Evolutionary conservation across 2,888 invertebrate genomes (phyloP).

Genomic region (Heliconius charithonia): DNA sequence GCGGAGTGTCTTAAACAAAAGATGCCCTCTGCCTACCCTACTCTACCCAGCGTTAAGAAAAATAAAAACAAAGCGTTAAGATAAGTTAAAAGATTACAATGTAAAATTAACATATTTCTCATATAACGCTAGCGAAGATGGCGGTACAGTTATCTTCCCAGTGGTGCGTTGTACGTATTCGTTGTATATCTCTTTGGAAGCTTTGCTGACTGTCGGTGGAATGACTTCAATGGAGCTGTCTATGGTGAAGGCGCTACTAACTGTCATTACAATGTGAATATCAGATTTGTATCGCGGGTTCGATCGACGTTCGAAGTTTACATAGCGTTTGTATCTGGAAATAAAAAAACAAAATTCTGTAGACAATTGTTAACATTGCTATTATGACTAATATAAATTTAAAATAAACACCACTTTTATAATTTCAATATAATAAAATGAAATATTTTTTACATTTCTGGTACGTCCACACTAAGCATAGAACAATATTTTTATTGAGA

Average conservation of each 20-base stretch:
- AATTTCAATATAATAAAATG: no score
- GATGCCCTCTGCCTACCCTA: no score
- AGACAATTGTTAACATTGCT: no score
- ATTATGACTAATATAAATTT: no score
- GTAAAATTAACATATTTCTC: conserved; percentile 69
- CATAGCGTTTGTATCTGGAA: conserved; percentile 83
- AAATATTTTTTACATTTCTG: no score
- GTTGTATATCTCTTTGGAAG: conserved; percentile 87
- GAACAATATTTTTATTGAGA: no score
- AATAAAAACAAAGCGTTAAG: no score
- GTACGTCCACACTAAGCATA: no score
- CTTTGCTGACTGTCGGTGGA: conserved; percentile 86
- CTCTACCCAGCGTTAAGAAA: background rate
- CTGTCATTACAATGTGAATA: conserved; percentile 83
- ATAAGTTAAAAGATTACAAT: conserved; percentile 37
- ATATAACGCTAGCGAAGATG: conserved; percentile 60
- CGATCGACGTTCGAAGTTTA: conserved; percentile 86
- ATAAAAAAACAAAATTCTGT: background rate
- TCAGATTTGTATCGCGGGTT: conserved; percentile 78
- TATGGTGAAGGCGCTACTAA: conserved; percentile 85
- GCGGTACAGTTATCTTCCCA: conserved; percentile 78
- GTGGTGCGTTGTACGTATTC: conserved; percentile 85
- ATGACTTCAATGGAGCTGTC: conserved; percentile 86
- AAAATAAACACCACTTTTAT: no score
- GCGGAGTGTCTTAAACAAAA: no score